These are phyloP conservation scores for Palythoa heliodiscus DNA, from an alignment of 92 coral and sea anemone genomes.

Conservation along the genomic window DNA sequence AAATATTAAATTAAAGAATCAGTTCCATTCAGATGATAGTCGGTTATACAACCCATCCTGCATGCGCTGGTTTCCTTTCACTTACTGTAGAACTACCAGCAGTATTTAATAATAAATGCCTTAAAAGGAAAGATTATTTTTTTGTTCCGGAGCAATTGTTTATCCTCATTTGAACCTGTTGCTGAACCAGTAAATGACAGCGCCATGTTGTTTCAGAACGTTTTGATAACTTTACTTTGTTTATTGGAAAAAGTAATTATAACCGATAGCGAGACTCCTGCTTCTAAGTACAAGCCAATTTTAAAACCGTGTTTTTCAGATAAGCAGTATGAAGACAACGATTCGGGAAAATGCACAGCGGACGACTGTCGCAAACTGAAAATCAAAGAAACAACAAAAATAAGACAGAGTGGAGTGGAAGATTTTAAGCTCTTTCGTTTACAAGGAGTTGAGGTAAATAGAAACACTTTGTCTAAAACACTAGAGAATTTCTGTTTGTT, in stretches of 20 bases:
- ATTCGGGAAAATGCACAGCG: constrained; percentile 18
- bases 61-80: not conserved
- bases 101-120: constrained; percentile 42
- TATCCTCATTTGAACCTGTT: constrained; percentile 26
- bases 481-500: too few relatives aligned
- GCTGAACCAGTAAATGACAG: not conserved
- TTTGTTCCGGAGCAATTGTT: constrained; percentile 1
- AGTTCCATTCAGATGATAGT: too few relatives aligned
- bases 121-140: not conserved
- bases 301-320: constrained; percentile 35
- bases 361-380: not conserved
- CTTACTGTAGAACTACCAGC: constrained; percentile 22
- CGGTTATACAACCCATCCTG: not conserved
- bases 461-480: not conserved
- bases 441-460: constrained; percentile 35
- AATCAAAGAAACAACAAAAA: not conserved
- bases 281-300: constrained; percentile 26
- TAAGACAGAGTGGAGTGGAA: not conserved
- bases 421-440: constrained; percentile 23
- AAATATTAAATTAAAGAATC: not conserved
- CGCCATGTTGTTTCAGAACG: constrained; percentile 35
- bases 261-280: constrained; percentile 14
- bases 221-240: constrained; percentile 20
- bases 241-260: constrained; percentile 27
- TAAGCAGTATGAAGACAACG: not conserved